Evolutionary conservation across 2,888 invertebrate genomes (phyloP), one percentile per base, ranked within the genome.

Genomic region (Ichneumon xanthorius): DNA sequence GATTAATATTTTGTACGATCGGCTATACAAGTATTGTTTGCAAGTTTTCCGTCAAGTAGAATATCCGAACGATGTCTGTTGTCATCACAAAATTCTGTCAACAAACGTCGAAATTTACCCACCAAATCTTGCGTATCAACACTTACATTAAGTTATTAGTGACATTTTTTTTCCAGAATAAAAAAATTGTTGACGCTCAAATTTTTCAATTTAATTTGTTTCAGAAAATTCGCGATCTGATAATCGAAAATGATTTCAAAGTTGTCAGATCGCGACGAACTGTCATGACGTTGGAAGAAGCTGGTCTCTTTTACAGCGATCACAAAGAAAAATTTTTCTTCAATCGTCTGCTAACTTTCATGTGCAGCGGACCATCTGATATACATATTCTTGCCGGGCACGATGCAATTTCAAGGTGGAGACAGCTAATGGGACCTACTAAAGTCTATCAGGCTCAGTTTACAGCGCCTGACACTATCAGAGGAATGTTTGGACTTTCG

Each of bases 351-450:
- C 95, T 97, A 26, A 97, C 97, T 9, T 98, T 97, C 91, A 98
- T 98, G 97, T 96, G 89, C 92, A 99, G 98, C 95, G 99, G 98
- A 0, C 96, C 96, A n/a, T 96, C 97, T 76, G 96, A 97, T 90
- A 95, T 97, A 11, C 96, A 97, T 89, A 96, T 99, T 87, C 94
- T 99, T 87, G 97, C 97, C 7, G 96, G 96, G 86, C 94, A 96
- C 65, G 95, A 98, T 94, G 97, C 97, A 6, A 97, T 99, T 88
- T 91, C 94, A 22, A 95, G 96, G 76, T 99, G 99, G 99, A 95
- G 99, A 87, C 92, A 94, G 75, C 93, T 99, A 71, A 96, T 99
- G 95, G 99, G 99, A 0, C 98, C 99, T 1, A 99, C 99, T 0
- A 98, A 98, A 94, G 97, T 97, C 0, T 97, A 95, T 91, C 96